Conservation (phyloP, 2,888 invertebrate species). For the Diaprepes abbreviatus region DNA sequence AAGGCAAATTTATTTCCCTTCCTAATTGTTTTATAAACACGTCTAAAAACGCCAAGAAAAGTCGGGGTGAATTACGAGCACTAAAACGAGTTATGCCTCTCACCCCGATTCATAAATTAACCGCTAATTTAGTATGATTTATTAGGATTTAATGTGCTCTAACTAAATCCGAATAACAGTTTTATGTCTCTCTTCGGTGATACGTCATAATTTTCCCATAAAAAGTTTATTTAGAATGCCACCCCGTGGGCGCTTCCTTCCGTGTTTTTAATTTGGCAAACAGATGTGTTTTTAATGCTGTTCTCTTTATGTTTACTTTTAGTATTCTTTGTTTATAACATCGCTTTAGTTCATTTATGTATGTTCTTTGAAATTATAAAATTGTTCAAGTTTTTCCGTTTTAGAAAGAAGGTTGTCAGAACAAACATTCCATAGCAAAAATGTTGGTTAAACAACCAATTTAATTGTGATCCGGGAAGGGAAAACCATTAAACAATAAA, state of each 20-base stretch:
- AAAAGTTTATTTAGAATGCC: slow-evolving; percentile 40
- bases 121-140: slow-evolving; percentile 56
- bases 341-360: too few relatives aligned
- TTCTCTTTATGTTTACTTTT: not conserved
- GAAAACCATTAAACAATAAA: too few relatives aligned
- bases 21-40: slow-evolving; percentile 51
- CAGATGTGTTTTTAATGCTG: slow-evolving; percentile 31
- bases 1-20: slow-evolving; percentile 46
- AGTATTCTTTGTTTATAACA: not conserved
- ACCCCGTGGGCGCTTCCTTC: slow-evolving; percentile 32
- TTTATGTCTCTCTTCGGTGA: slow-evolving; percentile 59
- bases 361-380: too few relatives aligned
- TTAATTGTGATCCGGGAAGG: too few relatives aligned
- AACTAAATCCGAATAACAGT: slow-evolving; percentile 58
- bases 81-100: slow-evolving; percentile 50
- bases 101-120: slow-evolving; percentile 51
- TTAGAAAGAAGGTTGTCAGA: too few relatives aligned
- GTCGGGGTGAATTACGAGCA: slow-evolving; percentile 49
- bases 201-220: slow-evolving; percentile 60
- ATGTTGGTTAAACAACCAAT: too few relatives aligned
- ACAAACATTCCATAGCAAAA: too few relatives aligned
- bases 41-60: slow-evolving; percentile 46
- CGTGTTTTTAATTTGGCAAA: slow-evolving; percentile 30
- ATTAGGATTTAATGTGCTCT: slow-evolving; percentile 58
- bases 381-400: too few relatives aligned